Percentiles rank a stretch among this genome's conserved stretches.
phyloP scores from a whole-genome alignment of 1,140 invertebrate genomes.

The Spodoptera litura region DNA sequence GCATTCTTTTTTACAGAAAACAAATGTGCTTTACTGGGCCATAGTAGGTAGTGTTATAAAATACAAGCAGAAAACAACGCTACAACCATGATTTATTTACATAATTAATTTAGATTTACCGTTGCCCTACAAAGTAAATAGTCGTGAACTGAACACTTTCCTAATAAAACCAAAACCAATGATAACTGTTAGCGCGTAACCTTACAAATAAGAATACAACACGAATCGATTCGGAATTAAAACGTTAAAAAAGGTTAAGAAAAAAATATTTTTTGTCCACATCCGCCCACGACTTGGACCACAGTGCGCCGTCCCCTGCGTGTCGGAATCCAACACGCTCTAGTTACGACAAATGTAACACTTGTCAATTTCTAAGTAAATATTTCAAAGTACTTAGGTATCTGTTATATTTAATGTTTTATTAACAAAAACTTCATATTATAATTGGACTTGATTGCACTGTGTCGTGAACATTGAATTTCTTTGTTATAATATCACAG shows the following conservation, averaged over 20 bases:
- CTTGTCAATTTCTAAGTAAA: slow-evolving; percentile 82
- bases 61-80: no score
- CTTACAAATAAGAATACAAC: background rate
- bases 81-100: background rate
- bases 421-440: background rate
- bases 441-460: no score
- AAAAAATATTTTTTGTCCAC: slow-evolving; percentile 34
- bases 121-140: background rate
- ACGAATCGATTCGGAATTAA: background rate
- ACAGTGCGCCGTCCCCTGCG: slow-evolving; percentile 58
- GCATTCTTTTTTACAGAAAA: no score
- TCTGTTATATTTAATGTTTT: slow-evolving; percentile 8
- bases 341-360: slow-evolving; percentile 70
- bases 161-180: background rate
- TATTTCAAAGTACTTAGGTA: slow-evolving; percentile 63
- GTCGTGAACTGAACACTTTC: slow-evolving; percentile 11
- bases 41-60: no score
- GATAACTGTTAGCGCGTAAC: background rate
- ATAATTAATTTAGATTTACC: background rate
- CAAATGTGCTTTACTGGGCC: no score
- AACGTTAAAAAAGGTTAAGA: slow-evolving; percentile 13
- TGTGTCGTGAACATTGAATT: no score
- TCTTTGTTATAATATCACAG: no score
- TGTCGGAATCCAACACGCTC: slow-evolving; percentile 79
- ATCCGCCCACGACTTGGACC: slow-evolving; percentile 50